These are phyloP conservation scores for Stenurella melanura DNA, from an alignment of 2,888 invertebrate genomes.

Conservation along the genomic window DNA sequence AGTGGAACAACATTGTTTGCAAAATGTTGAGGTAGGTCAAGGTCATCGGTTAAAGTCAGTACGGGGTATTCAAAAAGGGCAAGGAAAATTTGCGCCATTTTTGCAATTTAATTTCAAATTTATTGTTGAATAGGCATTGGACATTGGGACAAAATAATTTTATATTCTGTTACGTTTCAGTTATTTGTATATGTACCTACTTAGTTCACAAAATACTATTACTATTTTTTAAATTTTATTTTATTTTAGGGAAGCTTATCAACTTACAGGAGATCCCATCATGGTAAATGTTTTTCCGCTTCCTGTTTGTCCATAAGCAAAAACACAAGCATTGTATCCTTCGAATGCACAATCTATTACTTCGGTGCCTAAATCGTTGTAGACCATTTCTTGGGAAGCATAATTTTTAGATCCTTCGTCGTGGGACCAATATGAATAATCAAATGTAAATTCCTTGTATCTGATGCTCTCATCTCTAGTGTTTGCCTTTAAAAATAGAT, in stretches of 20 bases:
- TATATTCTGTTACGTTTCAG: too few relatives aligned
- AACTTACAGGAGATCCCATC: conserved; percentile 87
- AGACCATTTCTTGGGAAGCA: conserved; percentile 88
- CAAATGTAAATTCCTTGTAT: conserved; percentile 91
- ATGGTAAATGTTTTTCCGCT: conserved; percentile 94
- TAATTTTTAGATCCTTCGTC: conserved; percentile 82
- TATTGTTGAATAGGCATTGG: too few relatives aligned
- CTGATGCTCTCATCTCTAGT: conserved; percentile 72
- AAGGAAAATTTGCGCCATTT: too few relatives aligned
- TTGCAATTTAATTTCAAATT: too few relatives aligned
- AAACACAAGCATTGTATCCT: conserved; percentile 92
- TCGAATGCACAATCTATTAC: conserved; percentile 88
- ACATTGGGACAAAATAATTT: too few relatives aligned
- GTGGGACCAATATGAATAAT: conserved; percentile 92
- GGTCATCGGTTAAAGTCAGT: too few relatives aligned
- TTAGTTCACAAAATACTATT: background rate
- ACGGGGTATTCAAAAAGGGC: too few relatives aligned
- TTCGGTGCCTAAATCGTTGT: conserved; percentile 84
- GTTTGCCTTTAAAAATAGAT: conserved; percentile 64
- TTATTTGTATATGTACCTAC: too few relatives aligned
- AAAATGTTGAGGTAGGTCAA: too few relatives aligned
- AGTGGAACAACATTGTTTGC: too few relatives aligned
- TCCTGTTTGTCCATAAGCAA: conserved; percentile 94
- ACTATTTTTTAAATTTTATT: too few relatives aligned
- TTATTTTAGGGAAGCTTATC: background rate